These are phyloP conservation scores for Orthosia cruda DNA, from an alignment of 2,888 invertebrate genomes.

Conservation along the genomic window DNA sequence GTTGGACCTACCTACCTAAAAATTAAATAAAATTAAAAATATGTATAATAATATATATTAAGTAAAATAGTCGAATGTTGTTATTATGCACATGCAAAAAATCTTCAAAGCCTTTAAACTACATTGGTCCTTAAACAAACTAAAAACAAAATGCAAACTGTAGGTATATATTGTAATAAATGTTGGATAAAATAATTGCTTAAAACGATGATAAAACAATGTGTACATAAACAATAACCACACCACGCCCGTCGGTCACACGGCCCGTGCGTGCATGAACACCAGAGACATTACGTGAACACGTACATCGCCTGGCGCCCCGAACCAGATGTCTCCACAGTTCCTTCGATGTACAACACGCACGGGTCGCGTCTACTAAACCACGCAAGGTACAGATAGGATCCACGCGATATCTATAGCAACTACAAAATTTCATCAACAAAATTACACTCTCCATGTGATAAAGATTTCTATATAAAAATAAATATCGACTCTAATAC, in stretches of 20 bases:
- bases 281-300: no score
- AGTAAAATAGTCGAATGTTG: conserved; percentile 76
- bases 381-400: conserved; percentile 59
- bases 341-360: conserved; percentile 19
- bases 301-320: neutral
- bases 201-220: conserved; percentile 66
- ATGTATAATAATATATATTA: conserved; percentile 79
- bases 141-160: conserved; percentile 85
- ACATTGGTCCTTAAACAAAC: conserved; percentile 85
- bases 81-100: conserved; percentile 86
- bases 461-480: conserved; percentile 89
- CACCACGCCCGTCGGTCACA: conserved; percentile 52
- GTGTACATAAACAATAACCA: conserved; percentile 65
- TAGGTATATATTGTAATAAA: conserved; percentile 69
- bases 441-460: conserved; percentile 81
- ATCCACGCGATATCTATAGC: conserved; percentile 62
- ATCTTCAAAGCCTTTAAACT: conserved; percentile 73
- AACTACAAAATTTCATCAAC: conserved; percentile 66
- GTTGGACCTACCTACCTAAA: conserved; percentile 92
- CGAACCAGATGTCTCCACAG: neutral
- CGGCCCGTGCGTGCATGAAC: neutral
- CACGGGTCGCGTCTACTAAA: conserved; percentile 25
- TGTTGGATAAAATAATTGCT: conserved; percentile 65
- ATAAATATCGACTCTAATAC: conserved; percentile 90
- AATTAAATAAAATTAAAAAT: conserved; percentile 89